Conservation (phyloP, 2,888 invertebrate species). For the Monochamus alternatus region DNA sequence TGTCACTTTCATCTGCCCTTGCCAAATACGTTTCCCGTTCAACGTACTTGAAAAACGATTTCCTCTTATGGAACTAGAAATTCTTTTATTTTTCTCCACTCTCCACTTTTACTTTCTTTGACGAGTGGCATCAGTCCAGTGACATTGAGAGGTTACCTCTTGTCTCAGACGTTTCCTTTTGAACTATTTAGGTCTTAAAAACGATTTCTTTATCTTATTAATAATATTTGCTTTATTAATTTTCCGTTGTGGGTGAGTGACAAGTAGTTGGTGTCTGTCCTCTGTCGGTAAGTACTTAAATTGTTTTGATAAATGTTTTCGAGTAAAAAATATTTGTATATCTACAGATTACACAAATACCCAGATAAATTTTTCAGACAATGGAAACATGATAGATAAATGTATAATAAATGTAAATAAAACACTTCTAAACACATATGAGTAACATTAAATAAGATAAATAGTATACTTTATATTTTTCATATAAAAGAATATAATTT, state of each 20-base stretch:
- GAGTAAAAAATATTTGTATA: too few species aligned
- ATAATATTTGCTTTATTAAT: background rate
- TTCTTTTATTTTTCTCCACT: slow-evolving; percentile 8
- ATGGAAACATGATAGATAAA: too few species aligned
- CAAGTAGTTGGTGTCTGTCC: background rate
- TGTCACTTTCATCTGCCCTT: background rate
- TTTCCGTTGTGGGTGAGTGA: background rate
- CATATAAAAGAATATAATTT: too few species aligned
- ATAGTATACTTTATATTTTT: too few species aligned
- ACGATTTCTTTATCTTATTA: background rate
- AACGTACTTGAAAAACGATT: background rate
- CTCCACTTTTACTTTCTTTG: slow-evolving; percentile 11
- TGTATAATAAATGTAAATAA: too few species aligned
- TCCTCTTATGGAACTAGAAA: slow-evolving; percentile 13
- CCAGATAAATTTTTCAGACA: too few species aligned
- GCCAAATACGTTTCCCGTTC: background rate
- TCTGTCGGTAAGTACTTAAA: background rate
- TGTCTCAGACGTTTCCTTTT: background rate
- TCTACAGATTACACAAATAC: too few species aligned
- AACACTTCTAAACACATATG: too few species aligned
- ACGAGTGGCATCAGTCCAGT: background rate
- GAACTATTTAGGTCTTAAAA: background rate
- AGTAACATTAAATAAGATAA: too few species aligned
- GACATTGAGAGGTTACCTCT: background rate
- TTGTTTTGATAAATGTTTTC: background rate